Evolutionary conservation across 2,888 invertebrate species (phyloP).

Genomic region (Dynastes tityus): DNA sequence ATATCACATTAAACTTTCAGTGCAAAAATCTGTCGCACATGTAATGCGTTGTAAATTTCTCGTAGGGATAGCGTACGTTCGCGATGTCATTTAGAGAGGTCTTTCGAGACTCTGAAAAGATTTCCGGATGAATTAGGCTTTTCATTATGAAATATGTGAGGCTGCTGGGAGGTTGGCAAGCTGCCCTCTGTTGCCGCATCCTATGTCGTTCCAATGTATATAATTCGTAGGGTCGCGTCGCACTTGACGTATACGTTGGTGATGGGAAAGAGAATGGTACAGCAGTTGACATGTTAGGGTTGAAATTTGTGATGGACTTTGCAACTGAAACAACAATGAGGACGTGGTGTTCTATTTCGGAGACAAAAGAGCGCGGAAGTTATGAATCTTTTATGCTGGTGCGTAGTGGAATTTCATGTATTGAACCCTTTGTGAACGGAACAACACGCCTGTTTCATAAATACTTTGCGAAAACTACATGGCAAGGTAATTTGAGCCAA

Average conservation of each 20-base stretch:
- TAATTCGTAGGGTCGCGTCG: slow-evolving; percentile 7
- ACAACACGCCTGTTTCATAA: not conserved
- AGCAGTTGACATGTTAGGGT: slow-evolving; percentile 18
- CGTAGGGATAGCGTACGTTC: not conserved
- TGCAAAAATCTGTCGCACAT: slow-evolving; percentile 12
- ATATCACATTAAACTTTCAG: slow-evolving; percentile 29
- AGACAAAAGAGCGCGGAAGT: slow-evolving; percentile 21
- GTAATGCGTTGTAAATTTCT: not conserved
- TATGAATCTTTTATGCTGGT: slow-evolving; percentile 32
- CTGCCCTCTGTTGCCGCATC: not conserved
- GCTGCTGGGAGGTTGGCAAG: slow-evolving; percentile 15
- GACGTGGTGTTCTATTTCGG: slow-evolving; percentile 28
- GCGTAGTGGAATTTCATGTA: slow-evolving; percentile 30
- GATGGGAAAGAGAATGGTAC: slow-evolving; percentile 13
- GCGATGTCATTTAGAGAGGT: not conserved
- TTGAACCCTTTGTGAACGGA: slow-evolving; percentile 2
- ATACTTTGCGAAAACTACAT: too few species aligned
- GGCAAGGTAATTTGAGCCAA: not conserved
- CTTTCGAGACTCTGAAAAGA: slow-evolving; percentile 39
- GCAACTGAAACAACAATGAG: slow-evolving; percentile 27
- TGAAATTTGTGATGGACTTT: slow-evolving; percentile 33
- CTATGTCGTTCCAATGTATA: not conserved
- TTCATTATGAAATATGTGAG: slow-evolving; percentile 46
- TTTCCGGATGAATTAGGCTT: slow-evolving; percentile 43
- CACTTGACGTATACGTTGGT: not conserved